Evolutionary conservation across 1,140 invertebrate species (phyloP).

Genomic region (Pachyrhynchus sulphureomaculatus): DNA sequence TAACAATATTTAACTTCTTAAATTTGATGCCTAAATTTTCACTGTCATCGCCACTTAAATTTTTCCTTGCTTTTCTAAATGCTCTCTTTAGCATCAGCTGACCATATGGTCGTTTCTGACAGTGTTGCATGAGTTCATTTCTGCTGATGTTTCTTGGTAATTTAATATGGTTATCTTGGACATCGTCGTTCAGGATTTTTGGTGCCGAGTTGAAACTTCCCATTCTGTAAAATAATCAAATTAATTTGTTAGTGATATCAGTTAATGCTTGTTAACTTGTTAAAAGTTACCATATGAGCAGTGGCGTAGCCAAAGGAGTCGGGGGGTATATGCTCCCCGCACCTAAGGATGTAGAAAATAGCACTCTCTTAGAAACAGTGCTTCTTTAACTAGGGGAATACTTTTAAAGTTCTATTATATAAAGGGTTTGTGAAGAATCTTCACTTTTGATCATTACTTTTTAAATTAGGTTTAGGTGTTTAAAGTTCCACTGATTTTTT

Average conservation of each 20-base stretch:
- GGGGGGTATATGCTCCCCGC: background rate
- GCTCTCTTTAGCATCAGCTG: conserved; percentile 53
- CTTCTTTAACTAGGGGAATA: too few species aligned
- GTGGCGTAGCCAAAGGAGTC: background rate
- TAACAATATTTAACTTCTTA: conserved; percentile 53
- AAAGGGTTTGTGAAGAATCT: too few species aligned
- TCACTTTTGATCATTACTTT: too few species aligned
- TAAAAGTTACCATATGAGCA: background rate
- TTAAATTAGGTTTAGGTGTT: too few species aligned
- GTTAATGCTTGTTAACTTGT: background rate
- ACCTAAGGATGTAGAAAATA: too few species aligned
- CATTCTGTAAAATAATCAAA: conserved; percentile 62
- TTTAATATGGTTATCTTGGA: conserved; percentile 62
- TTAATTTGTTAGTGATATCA: background rate
- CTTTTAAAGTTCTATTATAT: too few species aligned
- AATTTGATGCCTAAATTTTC: conserved; percentile 47
- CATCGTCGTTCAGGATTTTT: conserved; percentile 65
- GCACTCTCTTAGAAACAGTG: too few species aligned
- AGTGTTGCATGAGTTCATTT: conserved; percentile 57
- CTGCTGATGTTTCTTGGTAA: conserved; percentile 55
- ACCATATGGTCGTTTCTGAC: conserved; percentile 52
- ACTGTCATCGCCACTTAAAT: background rate
- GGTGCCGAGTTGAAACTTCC: conserved; percentile 71
- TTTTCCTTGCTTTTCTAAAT: conserved; percentile 43
- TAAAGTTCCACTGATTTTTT: too few species aligned